phyloP scores from a whole-genome alignment of 2,888 invertebrate species.

The Cordilura impudica region DNA sequence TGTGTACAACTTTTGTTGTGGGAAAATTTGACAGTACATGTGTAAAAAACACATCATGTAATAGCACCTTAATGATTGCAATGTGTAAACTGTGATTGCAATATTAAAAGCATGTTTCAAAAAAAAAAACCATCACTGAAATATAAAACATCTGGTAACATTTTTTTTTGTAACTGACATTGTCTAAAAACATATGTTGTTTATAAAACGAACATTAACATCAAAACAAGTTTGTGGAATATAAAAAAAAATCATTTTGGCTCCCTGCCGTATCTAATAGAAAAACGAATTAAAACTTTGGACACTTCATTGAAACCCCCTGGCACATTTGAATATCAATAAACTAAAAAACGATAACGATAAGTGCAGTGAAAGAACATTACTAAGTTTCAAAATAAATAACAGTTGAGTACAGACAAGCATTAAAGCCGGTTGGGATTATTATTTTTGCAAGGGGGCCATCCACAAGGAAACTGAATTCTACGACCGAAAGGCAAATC shows the following conservation, averaged over 20 bases:
- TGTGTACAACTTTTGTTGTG: too few relatives aligned
- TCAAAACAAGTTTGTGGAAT: not conserved
- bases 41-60: too few relatives aligned
- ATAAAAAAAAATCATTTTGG: not conserved
- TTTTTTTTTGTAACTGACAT: not conserved
- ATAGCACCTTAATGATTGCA: too few relatives aligned
- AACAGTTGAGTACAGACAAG: not conserved
- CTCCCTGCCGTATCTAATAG: not conserved
- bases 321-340: not conserved
- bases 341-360: not conserved
- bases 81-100: too few relatives aligned
- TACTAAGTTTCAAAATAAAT: not conserved
- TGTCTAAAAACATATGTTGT: not conserved
- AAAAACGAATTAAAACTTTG: constrained; percentile 3
- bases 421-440: constrained; percentile 16
- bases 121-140: too few relatives aligned
- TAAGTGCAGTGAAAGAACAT: not conserved
- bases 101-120: too few relatives aligned
- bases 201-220: not conserved
- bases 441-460: not conserved
- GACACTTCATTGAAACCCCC: not conserved
- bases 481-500: not conserved
- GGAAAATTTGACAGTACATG: too few relatives aligned
- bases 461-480: not conserved
- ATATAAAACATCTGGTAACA: too few relatives aligned